Percentiles rank a stretch among this genome's conserved stretches.
These are phyloP conservation scores for Nesoenas mayeri DNA, from an alignment of 2,113 vertebrate genomes.

Conservation along the genomic window DNA sequence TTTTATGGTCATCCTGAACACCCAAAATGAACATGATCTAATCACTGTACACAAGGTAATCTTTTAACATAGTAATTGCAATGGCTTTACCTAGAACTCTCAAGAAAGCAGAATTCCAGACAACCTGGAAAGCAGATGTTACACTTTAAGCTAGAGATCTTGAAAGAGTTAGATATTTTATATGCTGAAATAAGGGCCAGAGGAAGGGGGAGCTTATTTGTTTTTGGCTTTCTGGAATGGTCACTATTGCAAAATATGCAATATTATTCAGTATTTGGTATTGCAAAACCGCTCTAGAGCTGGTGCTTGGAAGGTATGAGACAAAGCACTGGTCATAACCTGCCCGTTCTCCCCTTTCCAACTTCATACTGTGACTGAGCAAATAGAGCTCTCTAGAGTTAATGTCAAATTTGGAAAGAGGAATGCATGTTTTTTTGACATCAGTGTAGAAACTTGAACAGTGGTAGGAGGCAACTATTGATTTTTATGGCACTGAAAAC, in stretches of 20 bases:
- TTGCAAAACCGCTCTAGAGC: neutral
- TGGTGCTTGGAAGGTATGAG: neutral
- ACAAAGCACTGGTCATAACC: neutral
- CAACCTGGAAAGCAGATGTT: neutral
- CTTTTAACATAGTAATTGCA: neutral
- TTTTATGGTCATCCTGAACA: neutral
- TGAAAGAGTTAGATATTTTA: neutral
- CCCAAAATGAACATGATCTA: neutral
- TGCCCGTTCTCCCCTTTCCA: neutral
- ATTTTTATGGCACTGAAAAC: neutral
- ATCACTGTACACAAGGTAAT: neutral
- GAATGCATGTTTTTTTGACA: neutral
- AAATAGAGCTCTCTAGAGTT: neutral
- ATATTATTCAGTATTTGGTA: neutral
- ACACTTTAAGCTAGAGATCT: neutral
- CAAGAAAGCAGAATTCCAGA: neutral
- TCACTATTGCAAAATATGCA: accelerated
- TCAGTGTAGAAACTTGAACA: neutral
- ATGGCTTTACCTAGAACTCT: neutral
- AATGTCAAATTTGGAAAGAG: neutral
- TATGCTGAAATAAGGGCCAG: neutral
- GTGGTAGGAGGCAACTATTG: neutral
- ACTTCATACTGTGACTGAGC: neutral
- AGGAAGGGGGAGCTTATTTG: neutral
- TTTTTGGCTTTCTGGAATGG: neutral